Base-by-base conservation (phyloP, 2,113 vertebrate species). In the Notechis scutatus region DNA sequence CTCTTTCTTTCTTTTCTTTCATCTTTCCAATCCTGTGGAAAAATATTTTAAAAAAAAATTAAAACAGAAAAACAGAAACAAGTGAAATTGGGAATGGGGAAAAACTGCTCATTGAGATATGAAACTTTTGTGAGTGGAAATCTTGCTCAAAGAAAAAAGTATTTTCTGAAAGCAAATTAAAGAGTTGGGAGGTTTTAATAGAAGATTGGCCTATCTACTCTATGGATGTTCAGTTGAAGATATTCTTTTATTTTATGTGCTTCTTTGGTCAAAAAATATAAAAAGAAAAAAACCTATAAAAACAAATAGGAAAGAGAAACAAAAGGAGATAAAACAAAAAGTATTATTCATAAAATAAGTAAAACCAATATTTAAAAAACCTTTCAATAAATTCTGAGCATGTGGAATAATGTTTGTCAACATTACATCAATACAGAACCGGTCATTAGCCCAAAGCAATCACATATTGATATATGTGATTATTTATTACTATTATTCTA, bases 41-140 rank as follows among this genome's bases (percentile, higher is more conserved):
- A 90, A 50, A 90, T 11, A 54, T 64, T 29, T 61, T n/a, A n/a
- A 64, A 29, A 1, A 50, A 14, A 90, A 50, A 14, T 74, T 87
- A 57, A 39, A 90, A 47, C 23, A 29, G 26, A 64, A 64, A 64
- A 64, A 29, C 39, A 90, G 89, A 90, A 86, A 29, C 52, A 6
- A 18, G 4, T 56, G 93, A 10, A 1, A 2, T 5, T 39, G 69
- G 20, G 29, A 91, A 85, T 12, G 4, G 47, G 24, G 23, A 24
- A 90, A 2, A 5, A 91, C 26, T 88, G 20, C 0, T 56, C 8
- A 94, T 93, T 88, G n/a, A 42, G 52, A 95, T n/a, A 69, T 93
- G 26, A 93, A 95, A 89, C 1, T 56, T 4, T 93, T 0, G 2
- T 42, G 42, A 42, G 90, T 92, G 57, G 92, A 93, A 69, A 85